Conservation (phyloP, 2,888 invertebrate genomes). For the Thysanoteuthis rhombus region DNA sequence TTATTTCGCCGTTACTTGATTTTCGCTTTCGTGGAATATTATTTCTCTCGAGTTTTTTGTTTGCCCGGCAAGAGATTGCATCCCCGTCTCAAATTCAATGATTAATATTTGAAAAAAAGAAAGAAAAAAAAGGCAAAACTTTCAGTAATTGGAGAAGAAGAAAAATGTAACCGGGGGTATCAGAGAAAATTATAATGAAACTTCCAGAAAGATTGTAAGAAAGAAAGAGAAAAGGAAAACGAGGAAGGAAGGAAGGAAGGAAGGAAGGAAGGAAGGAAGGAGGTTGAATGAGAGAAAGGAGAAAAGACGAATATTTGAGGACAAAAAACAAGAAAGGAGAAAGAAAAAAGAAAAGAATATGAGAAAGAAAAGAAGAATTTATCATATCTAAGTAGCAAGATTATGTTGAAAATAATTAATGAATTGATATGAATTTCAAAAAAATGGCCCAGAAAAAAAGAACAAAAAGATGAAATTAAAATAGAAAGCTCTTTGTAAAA, state of each 20-base stretch:
- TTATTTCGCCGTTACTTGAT: neutral
- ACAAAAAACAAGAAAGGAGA: neutral
- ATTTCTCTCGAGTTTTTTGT: neutral
- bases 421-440: too few relatives aligned
- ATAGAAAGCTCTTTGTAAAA: neutral
- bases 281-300: neutral
- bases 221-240: too few relatives aligned
- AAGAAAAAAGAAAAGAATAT: neutral
- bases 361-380: neutral
- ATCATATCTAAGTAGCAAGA: too few relatives aligned
- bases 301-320: neutral
- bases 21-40: neutral
- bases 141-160: neutral
- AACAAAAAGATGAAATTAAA: neutral
- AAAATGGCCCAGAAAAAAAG: neutral
- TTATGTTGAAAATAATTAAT: too few relatives aligned
- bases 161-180: neutral
- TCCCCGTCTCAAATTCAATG: neutral
- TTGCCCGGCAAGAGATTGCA: neutral
- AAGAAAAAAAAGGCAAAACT: neutral
- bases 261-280: neutral
- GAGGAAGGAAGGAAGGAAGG: neutral
- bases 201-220: neutral
- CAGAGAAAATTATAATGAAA: neutral
- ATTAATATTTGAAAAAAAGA: too few relatives aligned